Evolutionary conservation across 2,888 invertebrate genomes (phyloP), one percentile per base, ranked within the genome.

Genomic region (Atethmia centrago): DNA sequence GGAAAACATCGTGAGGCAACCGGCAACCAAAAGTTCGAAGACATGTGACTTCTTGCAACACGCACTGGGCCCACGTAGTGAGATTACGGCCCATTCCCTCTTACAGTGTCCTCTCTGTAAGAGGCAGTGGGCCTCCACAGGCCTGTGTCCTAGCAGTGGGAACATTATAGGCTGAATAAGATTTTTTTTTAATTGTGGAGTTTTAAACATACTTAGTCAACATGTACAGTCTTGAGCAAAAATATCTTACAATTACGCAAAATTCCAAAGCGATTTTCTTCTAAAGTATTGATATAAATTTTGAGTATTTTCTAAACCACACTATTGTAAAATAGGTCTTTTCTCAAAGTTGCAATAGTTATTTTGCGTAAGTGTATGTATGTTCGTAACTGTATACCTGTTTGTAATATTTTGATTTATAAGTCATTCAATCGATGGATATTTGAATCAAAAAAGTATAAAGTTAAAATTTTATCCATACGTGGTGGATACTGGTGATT

Each of bases 401-500:
- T 16, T n/a, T 12, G 4, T 31, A 42, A 28, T 9, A 28, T 25
- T 66, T 36, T 40, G 8, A 67, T 10, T 67, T 12, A 8, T 47
- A n/a, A n/a, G 28, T 42, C 7, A 49, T 31, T 31, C 1, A 16
- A 28, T 21, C 59, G 7, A 25, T 21, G 25, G 14, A 16, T 19
- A 45, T 28, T 14, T 12, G 0, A 53, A 64, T 51, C 14, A 14
- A 49, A 21, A 55, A 40, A 36, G 4, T n/a, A 3, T 40, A 28
- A 28, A 28, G 21, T 51, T 58, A n/a, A 16, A 74, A 40, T 31
- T n/a, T 59, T 31, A 68, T 55, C 45, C 62, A 47, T 19, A 59
- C 56, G 8, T 16, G 36, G 40, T 10, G 49, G 51, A 49, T 28
- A 62, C 69, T n/a, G 53, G 45, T 82, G 67, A 82, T 82, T 72